Base-by-base conservation (phyloP, 2,797 vertebrate species). In the Chaunax sp. region DNA sequence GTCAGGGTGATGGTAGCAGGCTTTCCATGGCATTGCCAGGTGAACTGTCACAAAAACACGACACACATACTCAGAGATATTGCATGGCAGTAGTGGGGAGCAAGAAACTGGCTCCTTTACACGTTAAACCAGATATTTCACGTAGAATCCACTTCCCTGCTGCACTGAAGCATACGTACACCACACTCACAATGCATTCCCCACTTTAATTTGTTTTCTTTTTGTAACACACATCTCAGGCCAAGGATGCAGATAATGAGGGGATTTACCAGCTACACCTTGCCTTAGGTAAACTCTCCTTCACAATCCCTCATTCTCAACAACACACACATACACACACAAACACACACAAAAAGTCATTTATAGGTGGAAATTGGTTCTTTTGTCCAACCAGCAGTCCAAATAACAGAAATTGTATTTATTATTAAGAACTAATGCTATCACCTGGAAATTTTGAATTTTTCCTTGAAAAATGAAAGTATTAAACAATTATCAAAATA, bases 61-160 rank as follows among this genome's bases (percentile, higher is more conserved):
- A 71, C 67, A 59, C 70, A 69, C 60, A 83, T 43, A 75, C 78
- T 79, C 46, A 4, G 59, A 58, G 80, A 54, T 67, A 40, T 40
- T 28, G 71, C 72, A 55, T 8, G 9, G 60, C 35, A 25, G 72
- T 26, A 63, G 72, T 71, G 55, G 56, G 56, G 64, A 51, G 65
- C 69, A 64, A 25, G n/a, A n/a, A n/a, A n/a, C n/a, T n/a, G n/a
- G 61, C 71, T 85, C 66, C 62, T 86, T 88, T 77, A 87, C 53
- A 77, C 80, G 65, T 19, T 90, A 85, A 90, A 87, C 83, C 66
- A 88, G 76, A 90, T 85, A 87, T 86, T 90, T 93, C 81, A 88
- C 83, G 87, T 79, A 58, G 44, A 83, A 87, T 88, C 44, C 63
- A 76, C 81, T 83, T 59, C 66, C 64, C 35, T 52, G 69, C 82